Conservation (phyloP, 2,797 vertebrate genomes). For the Stomatorhinus walkeri region DNA sequence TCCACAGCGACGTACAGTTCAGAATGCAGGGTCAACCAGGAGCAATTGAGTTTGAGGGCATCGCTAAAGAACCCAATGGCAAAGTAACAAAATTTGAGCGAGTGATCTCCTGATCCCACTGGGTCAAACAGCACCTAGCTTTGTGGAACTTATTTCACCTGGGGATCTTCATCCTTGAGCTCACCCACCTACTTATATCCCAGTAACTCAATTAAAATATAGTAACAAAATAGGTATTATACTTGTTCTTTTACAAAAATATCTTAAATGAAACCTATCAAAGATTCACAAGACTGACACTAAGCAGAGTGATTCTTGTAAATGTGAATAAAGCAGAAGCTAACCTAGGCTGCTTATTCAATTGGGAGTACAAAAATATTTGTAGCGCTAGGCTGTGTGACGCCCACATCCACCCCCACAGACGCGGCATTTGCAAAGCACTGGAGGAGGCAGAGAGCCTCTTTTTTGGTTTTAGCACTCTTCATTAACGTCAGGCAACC, state of each 20-base stretch:
- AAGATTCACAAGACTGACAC: neutral
- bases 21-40: neutral
- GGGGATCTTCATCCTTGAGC: neutral
- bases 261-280: neutral
- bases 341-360: neutral
- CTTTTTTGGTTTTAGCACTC: neutral
- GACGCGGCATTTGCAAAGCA: neutral
- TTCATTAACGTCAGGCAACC: neutral
- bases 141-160: neutral
- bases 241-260: neutral
- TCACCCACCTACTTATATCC: neutral
- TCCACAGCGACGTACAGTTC: neutral
- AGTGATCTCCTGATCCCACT: neutral
- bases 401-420: slow-evolving; percentile 18
- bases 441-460: neutral
- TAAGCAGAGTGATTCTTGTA: slow-evolving; percentile 3
- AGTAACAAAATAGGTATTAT: neutral
- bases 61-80: neutral
- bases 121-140: neutral
- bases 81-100: neutral
- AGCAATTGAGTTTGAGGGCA: neutral
- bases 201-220: neutral
- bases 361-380: slow-evolving; percentile 14
- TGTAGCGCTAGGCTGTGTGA: neutral
- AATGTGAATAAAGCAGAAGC: neutral